Evolutionary conservation across 2,113 vertebrate genomes (phyloP).

Genomic region (Capreolus pygargus): DNA sequence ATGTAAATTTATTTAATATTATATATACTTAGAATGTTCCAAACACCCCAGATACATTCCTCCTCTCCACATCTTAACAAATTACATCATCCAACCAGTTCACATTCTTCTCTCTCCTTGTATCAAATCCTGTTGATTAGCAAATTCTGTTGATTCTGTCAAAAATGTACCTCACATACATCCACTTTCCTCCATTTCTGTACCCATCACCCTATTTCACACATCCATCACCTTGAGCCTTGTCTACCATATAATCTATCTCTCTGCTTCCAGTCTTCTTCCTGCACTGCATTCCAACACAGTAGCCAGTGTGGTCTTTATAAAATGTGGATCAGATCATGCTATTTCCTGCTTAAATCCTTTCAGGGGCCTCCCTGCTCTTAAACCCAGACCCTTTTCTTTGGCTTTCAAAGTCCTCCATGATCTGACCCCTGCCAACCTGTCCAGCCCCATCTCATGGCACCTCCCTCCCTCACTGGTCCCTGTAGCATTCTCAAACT

Average conservation of each 20-base stretch:
- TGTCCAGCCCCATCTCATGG: neutral
- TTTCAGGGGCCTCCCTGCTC: neutral
- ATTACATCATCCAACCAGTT: neutral
- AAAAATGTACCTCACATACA: neutral
- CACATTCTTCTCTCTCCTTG: neutral
- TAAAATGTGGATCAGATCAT: neutral
- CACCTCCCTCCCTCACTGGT: neutral
- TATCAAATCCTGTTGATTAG: neutral
- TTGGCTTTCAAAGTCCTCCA: neutral
- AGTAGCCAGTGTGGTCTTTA: neutral
- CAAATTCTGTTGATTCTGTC: neutral
- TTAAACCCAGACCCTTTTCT: neutral
- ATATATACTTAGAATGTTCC: neutral
- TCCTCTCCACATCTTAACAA: neutral
- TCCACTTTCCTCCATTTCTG: neutral
- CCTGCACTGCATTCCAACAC: neutral
- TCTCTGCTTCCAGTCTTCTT: neutral
- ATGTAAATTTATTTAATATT: neutral
- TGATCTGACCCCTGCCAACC: neutral
- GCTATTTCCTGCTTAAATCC: neutral
- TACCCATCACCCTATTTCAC: neutral
- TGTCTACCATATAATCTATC: neutral
- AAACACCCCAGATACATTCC: neutral
- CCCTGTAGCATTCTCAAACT: neutral
- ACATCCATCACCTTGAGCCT: neutral